phyloP scores from a whole-genome alignment of 1,140 invertebrate species.

The Pinna nobilis region DNA sequence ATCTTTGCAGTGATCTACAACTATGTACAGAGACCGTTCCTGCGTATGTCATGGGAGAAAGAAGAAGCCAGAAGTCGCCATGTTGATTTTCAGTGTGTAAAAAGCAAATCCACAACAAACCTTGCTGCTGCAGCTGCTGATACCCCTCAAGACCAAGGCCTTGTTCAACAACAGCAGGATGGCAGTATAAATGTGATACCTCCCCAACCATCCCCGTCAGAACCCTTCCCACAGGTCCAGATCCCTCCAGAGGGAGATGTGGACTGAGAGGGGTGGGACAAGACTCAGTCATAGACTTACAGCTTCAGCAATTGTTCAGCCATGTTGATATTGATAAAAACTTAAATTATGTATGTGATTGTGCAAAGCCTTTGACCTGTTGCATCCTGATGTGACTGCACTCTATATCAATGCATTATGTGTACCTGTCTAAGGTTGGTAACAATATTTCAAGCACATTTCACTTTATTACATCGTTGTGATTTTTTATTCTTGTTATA shows the following conservation, averaged over 20 bases:
- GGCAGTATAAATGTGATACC: constrained; percentile 69
- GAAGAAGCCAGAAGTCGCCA: constrained; percentile 99
- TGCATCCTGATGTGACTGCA: too few relatives aligned
- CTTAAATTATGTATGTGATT: too few relatives aligned
- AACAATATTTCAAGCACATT: too few relatives aligned
- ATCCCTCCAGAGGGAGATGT: constrained; percentile 70
- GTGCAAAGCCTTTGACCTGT: too few relatives aligned
- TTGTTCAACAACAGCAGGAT: constrained; percentile 70
- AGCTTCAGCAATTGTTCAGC: too few relatives aligned
- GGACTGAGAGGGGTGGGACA: constrained; percentile 42
- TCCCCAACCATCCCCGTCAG: constrained; percentile 73
- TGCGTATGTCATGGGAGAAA: constrained; percentile 99
- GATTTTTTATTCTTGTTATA: too few relatives aligned
- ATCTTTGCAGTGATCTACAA: constrained; percentile 92
- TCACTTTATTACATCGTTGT: too few relatives aligned
- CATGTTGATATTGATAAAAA: too few relatives aligned
- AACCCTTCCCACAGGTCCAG: constrained; percentile 73
- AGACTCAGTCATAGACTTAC: too few relatives aligned
- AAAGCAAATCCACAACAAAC: constrained; percentile 75
- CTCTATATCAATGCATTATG: too few relatives aligned
- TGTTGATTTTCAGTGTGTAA: constrained; percentile 91
- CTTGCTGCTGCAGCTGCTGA: constrained; percentile 65
- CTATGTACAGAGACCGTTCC: constrained; percentile 99
- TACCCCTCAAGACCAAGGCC: constrained; percentile 93
- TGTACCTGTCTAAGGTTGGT: too few relatives aligned